Percentiles rank a stretch among this genome's conserved stretches.
Evolutionary conservation across 1,140 invertebrate genomes (phyloP).

Genomic region (Lamellibrachia luymesi): DNA sequence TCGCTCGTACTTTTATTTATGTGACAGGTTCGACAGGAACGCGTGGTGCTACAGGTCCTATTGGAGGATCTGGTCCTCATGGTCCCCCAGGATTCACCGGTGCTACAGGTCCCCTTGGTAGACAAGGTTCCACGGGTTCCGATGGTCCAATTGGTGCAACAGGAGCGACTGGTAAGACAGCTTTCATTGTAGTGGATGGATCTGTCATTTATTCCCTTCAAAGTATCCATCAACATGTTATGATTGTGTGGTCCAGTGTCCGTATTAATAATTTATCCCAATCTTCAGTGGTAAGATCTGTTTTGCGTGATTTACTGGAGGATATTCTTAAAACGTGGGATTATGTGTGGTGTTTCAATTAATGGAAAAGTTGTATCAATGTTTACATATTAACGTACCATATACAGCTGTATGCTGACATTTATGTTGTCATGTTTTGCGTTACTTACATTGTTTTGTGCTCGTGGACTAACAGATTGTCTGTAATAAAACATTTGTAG

Average conservation of each 20-base stretch:
- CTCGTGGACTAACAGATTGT: too few species aligned
- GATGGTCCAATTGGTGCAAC: conserved; percentile 10
- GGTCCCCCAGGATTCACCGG: conserved; percentile 13
- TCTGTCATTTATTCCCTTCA: neutral
- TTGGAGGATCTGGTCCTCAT: neutral
- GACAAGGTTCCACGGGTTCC: neutral
- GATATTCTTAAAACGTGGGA: too few species aligned
- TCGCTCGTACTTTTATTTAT: neutral
- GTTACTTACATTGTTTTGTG: too few species aligned
- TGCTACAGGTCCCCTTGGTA: conserved; percentile 12
- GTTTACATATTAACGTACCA: too few species aligned
- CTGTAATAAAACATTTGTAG: neutral
- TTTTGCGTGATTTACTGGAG: too few species aligned
- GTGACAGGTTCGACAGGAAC: neutral
- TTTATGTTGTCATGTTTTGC: too few species aligned
- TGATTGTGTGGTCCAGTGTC: neutral
- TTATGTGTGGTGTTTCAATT: too few species aligned
- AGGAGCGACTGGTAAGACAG: neutral
- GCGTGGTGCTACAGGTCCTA: neutral
- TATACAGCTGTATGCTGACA: too few species aligned
- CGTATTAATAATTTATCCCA: too few species aligned
- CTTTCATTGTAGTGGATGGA: neutral
- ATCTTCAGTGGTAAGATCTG: too few species aligned
- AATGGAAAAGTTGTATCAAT: too few species aligned
- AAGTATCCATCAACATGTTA: neutral